Percentiles rank a stretch among this genome's conserved stretches.
These are phyloP conservation scores for Globia sparganii DNA, from an alignment of 2,888 invertebrate species.

Conservation along the genomic window DNA sequence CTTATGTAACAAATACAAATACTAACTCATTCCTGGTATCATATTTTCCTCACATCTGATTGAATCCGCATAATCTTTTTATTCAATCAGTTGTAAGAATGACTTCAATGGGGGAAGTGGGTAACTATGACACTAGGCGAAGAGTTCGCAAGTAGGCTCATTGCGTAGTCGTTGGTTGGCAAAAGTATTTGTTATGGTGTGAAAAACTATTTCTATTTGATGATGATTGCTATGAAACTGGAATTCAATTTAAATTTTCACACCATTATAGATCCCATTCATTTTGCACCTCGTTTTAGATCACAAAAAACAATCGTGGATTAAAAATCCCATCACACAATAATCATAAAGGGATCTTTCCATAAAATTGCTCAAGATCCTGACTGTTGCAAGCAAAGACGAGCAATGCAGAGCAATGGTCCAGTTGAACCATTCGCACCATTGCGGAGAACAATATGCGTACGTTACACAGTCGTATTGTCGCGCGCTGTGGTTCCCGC, in stretches of 20 bases:
- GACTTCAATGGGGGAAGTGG: constrained; percentile 25
- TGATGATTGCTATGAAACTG: background rate
- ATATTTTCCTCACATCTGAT: constrained; percentile 24
- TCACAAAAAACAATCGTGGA: constrained; percentile 44
- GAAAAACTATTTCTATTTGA: background rate
- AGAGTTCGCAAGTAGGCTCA: background rate
- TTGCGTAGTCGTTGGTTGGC: background rate
- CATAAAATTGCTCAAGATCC: constrained; percentile 57
- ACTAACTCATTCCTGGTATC: constrained; percentile 25
- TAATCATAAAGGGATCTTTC: constrained; percentile 49
- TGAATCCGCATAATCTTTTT: constrained; percentile 27
- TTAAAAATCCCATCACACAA: constrained; percentile 42
- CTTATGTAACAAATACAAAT: constrained; percentile 29
- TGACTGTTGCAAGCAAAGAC: constrained; percentile 48
- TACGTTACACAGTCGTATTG: constrained; percentile 70
- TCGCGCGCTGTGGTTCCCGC: constrained; percentile 64
- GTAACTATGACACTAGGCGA: constrained; percentile 27
- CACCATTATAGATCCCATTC: constrained; percentile 10
- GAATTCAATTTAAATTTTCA: constrained; percentile 30
- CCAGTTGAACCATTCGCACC: constrained; percentile 63
- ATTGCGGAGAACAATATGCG: constrained; percentile 71
- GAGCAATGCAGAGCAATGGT: constrained; percentile 15
- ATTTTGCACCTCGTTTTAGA: background rate
- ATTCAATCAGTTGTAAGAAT: constrained; percentile 16
- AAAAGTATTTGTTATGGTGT: too few relatives aligned